Percentiles rank a stretch among this genome's conserved stretches.
These are phyloP conservation scores for Chrysomallon squamiferum DNA, from an alignment of 1,140 invertebrate species.

Conservation along the genomic window DNA sequence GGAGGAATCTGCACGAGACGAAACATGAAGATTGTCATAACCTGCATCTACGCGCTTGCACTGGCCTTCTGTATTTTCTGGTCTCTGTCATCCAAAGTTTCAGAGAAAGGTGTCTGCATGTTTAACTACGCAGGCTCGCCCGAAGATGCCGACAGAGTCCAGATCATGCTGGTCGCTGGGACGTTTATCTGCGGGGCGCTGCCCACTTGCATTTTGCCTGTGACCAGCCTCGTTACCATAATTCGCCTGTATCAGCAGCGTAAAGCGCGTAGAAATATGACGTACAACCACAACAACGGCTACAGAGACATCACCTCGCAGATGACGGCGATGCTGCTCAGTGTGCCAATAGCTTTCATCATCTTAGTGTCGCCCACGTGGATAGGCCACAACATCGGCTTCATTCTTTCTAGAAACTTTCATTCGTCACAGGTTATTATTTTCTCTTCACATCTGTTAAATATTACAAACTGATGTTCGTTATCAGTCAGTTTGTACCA, in stretches of 20 bases:
- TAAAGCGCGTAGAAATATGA: background rate
- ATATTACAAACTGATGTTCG: too few species aligned
- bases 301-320: background rate
- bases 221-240: conserved; percentile 20
- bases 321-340: conserved; percentile 24
- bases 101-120: conserved; percentile 24
- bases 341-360: conserved; percentile 23
- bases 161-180: conserved; percentile 14
- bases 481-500: too few species aligned
- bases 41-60: conserved; percentile 12
- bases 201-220: conserved; percentile 16
- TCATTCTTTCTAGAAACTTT: conserved; percentile 3
- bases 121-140: conserved; percentile 12
- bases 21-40: conserved; percentile 4
- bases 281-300: background rate
- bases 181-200: conserved; percentile 15
- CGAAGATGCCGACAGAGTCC: background rate
- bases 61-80: conserved; percentile 22
- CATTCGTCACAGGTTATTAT: background rate
- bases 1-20: conserved; percentile 25
- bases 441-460: too few species aligned
- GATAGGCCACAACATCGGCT: conserved; percentile 14
- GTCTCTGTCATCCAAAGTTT: conserved; percentile 27
- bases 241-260: conserved; percentile 1
- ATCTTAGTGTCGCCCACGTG: conserved; percentile 21